Conservation (phyloP, 2,113 vertebrate genomes). For the Nettapus auritus region DNA sequence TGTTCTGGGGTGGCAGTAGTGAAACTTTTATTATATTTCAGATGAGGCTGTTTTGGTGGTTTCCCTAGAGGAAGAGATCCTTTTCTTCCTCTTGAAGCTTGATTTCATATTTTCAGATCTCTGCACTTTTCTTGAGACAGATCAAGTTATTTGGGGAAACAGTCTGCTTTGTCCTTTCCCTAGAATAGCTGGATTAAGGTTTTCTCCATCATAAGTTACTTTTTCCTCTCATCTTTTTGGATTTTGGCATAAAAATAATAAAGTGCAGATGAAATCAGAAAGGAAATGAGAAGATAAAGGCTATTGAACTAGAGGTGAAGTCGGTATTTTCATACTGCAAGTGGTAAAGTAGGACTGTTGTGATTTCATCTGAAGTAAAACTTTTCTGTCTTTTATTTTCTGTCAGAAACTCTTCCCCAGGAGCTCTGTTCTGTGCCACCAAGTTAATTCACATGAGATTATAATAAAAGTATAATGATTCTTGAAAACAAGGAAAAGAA, state of each 20-base stretch:
- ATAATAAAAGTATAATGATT: not conserved
- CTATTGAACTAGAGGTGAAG: not conserved
- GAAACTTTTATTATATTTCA: not conserved
- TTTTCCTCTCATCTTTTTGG: not conserved
- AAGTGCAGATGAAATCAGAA: not conserved
- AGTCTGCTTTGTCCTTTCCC: not conserved
- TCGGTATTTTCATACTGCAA: not conserved
- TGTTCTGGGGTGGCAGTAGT: not conserved
- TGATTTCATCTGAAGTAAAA: not conserved
- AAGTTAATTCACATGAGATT: not conserved
- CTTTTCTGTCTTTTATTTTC: not conserved
- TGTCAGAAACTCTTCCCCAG: not conserved
- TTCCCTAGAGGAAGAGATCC: not conserved
- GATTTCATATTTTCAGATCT: not conserved
- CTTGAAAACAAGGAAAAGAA: not conserved
- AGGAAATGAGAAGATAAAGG: not conserved
- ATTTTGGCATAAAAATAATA: not conserved
- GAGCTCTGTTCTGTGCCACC: not conserved
- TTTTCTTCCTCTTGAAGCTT: not conserved
- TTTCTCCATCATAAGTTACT: not conserved
- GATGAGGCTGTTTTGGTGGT: not conserved
- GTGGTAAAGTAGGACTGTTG: not conserved
- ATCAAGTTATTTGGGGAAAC: not conserved
- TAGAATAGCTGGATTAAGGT: not conserved
- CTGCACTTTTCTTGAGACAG: not conserved